Evolutionary conservation across 2,797 vertebrate genomes (phyloP).

Genomic region (Enteromius argenteus): DNA sequence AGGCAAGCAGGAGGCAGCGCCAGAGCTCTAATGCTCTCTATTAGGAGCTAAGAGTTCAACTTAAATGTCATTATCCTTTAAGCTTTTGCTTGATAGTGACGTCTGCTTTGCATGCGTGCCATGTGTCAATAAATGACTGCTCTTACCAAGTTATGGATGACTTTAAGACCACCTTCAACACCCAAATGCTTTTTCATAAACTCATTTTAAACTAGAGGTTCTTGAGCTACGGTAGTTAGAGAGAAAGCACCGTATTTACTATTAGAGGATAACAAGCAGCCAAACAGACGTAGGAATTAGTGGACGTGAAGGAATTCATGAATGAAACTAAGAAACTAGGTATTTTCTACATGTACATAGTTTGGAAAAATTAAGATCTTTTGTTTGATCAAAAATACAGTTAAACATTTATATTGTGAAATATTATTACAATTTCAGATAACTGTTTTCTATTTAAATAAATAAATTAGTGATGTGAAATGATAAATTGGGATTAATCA

Average conservation of each 20-base stretch:
- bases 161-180: background rate
- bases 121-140: background rate
- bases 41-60: slow-evolving; percentile 71
- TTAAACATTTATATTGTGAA: background rate
- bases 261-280: background rate
- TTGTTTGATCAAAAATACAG: background rate
- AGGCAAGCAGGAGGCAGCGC: background rate
- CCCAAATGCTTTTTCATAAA: background rate
- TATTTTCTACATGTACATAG: background rate
- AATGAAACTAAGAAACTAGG: slow-evolving; percentile 1
- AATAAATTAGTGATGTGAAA: too few relatives aligned
- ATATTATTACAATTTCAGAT: background rate
- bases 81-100: slow-evolving; percentile 65
- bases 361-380: background rate
- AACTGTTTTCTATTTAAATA: background rate
- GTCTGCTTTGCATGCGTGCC: background rate
- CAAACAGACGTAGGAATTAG: background rate
- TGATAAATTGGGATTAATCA: too few relatives aligned
- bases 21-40: background rate
- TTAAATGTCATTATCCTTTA: slow-evolving; percentile 80
- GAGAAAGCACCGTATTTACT: background rate
- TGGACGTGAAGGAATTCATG: background rate
- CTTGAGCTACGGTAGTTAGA: background rate
- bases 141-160: background rate
- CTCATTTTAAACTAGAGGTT: background rate